These are phyloP conservation scores for Paramisgurnus dabryanus DNA, from an alignment of 2,113 vertebrate genomes.

Conservation along the genomic window DNA sequence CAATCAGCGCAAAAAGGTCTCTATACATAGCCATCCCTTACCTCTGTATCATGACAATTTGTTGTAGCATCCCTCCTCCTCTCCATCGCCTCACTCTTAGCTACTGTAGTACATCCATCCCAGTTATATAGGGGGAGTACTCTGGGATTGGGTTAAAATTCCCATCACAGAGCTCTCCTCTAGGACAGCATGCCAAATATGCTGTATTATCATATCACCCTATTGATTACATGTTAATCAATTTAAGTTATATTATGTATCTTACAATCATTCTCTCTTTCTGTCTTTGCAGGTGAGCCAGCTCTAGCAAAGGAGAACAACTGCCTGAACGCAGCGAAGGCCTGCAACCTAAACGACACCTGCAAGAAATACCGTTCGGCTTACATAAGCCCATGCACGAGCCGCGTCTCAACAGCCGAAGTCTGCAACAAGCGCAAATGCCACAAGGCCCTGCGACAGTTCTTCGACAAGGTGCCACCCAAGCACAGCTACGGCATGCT, in stretches of 20 bases:
- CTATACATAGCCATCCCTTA: too few species aligned
- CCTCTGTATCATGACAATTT: too few species aligned
- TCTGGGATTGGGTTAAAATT: too few species aligned
- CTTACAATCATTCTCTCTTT: not conserved
- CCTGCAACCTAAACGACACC: conserved; percentile 96
- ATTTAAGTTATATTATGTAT: not conserved
- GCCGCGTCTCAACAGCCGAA: conserved; percentile 87
- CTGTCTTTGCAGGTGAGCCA: conserved; percentile 76
- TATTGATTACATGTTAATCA: not conserved
- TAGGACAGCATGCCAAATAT: too few species aligned
- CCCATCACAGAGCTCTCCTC: too few species aligned
- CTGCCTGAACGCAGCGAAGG: conserved; percentile 95
- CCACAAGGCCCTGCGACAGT: conserved; percentile 96
- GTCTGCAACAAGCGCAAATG: conserved; percentile 97
- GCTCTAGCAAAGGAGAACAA: conserved; percentile 91
- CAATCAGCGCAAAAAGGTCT: too few species aligned
- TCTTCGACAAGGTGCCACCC: conserved; percentile 97
- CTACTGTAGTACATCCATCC: too few species aligned
- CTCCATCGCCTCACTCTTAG: too few species aligned
- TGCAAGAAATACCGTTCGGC: conserved; percentile 97
- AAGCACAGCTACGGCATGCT: conserved; percentile 99
- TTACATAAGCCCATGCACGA: conserved; percentile 96
- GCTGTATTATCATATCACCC: too few species aligned
- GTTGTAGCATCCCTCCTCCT: too few species aligned
- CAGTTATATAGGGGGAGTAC: too few species aligned